A percentile compares a stretch with the other conserved stretches of the same genome.
phyloP scores from a whole-genome alignment of 2,888 invertebrate genomes.

The Melitaea athalia region DNA sequence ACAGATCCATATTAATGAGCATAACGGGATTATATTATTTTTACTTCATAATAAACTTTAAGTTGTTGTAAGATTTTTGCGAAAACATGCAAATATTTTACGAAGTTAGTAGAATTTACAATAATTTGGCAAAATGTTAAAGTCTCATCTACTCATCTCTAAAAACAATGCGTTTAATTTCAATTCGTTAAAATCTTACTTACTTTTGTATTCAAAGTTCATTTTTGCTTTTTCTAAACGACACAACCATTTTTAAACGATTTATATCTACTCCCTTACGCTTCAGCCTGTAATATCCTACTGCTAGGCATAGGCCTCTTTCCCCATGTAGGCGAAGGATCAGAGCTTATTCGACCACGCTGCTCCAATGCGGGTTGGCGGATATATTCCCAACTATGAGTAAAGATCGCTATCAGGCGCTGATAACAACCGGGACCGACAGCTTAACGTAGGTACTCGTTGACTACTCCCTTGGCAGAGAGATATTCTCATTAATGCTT shows the following conservation, averaged over 20 bases:
- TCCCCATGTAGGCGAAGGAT: too few species aligned
- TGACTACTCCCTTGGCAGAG: neutral
- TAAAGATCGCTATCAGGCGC: too few species aligned
- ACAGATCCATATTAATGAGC: neutral
- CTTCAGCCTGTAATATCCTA: too few species aligned
- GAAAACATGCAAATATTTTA: neutral
- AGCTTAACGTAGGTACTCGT: too few species aligned
- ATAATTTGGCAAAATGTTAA: neutral
- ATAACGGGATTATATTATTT: neutral
- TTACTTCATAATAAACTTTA: constrained; percentile 4
- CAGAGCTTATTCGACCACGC: too few species aligned
- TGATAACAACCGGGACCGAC: too few species aligned
- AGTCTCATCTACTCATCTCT: too few species aligned
- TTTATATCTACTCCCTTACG: neutral
- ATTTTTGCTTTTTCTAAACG: neutral
- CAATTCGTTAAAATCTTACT: too few species aligned
- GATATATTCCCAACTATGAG: too few species aligned
- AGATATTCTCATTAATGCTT: neutral
- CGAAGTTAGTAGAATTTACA: neutral
- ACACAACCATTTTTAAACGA: neutral
- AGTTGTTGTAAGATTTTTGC: neutral
- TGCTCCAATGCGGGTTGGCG: too few species aligned
- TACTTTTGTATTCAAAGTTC: neutral
- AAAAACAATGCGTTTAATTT: too few species aligned
- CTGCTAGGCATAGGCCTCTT: too few species aligned